Evolutionary conservation across 2,113 vertebrate genomes (phyloP).

Genomic region (Rostratula benghalensis): DNA sequence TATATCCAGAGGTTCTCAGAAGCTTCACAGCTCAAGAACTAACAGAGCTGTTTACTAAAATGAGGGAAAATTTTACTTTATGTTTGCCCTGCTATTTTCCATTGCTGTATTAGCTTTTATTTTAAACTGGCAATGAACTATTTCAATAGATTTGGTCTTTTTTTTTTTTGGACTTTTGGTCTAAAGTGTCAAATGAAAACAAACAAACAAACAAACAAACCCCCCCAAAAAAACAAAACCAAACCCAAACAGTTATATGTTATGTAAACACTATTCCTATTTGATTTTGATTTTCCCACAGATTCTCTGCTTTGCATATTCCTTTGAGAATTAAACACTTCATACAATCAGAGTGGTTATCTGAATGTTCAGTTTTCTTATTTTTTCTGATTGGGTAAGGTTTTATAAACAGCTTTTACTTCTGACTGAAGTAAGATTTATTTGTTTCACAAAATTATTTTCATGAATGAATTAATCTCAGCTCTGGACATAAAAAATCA

Average conservation of each 20-base stretch:
- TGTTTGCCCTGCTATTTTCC: background rate
- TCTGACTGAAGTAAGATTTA: slow-evolving; percentile 3
- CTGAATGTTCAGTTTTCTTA: background rate
- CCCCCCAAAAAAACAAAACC: too few relatives aligned
- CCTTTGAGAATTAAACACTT: background rate
- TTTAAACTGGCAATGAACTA: background rate
- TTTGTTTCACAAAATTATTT: slow-evolving; percentile 26
- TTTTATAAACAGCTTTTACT: slow-evolving; percentile 28
- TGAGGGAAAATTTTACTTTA: background rate
- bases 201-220: too few relatives aligned
- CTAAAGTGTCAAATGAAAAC: background rate
- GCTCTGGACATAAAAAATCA: background rate
- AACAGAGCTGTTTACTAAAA: background rate
- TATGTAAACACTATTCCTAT: background rate
- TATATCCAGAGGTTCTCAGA: background rate
- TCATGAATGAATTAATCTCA: background rate
- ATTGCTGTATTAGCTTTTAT: background rate
- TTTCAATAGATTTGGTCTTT: background rate
- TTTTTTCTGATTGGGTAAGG: background rate
- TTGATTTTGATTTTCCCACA: background rate
- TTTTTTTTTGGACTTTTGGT: background rate
- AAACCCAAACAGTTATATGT: background rate
- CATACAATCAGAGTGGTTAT: background rate
- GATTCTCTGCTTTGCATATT: background rate
- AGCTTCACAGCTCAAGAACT: background rate